A percentile compares a stretch with the other conserved stretches of the same genome.
phyloP scores from a whole-genome alignment of 1,140 invertebrate genomes.

The Zaprionus camerounensis region DNA sequence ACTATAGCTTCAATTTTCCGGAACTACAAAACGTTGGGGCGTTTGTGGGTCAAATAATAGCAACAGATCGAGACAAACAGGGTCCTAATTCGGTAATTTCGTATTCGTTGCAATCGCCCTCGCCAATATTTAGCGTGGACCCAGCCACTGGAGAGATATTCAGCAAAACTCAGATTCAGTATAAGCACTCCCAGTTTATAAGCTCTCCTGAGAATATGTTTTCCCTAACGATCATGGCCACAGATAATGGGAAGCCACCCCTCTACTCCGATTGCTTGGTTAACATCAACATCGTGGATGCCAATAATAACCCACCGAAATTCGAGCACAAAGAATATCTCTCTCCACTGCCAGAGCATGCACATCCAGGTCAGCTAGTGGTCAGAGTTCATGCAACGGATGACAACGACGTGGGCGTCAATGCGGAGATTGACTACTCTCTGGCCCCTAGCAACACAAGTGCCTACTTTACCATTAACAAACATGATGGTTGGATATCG shows the following conservation, averaged over 20 bases:
- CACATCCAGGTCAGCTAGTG: slow-evolving; percentile 88
- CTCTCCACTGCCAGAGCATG: slow-evolving; percentile 92
- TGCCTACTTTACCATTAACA: slow-evolving; percentile 91
- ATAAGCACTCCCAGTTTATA: slow-evolving; percentile 91
- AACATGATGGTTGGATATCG: slow-evolving; percentile 91
- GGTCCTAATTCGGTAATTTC: slow-evolving; percentile 97
- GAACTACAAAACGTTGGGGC: slow-evolving; percentile 91
- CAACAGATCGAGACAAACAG: slow-evolving; percentile 95
- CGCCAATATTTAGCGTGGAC: slow-evolving; percentile 95
- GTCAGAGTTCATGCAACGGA: slow-evolving; percentile 91
- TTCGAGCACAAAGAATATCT: slow-evolving; percentile 91
- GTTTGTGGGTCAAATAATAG: slow-evolving; percentile 94
- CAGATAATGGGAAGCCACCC: slow-evolving; percentile 96
- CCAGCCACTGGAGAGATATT: slow-evolving; percentile 95
- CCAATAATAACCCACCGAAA: slow-evolving; percentile 94
- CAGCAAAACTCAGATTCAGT: slow-evolving; percentile 92
- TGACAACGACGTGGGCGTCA: slow-evolving; percentile 92
- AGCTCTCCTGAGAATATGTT: slow-evolving; percentile 95
- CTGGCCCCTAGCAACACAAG: slow-evolving; percentile 91
- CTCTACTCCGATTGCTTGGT: slow-evolving; percentile 93
- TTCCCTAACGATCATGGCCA: slow-evolving; percentile 92
- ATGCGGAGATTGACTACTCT: slow-evolving; percentile 94
- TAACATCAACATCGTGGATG: slow-evolving; percentile 94
- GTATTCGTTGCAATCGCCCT: slow-evolving; percentile 95
- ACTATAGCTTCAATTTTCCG: slow-evolving; percentile 95